A percentile compares a stretch with the other conserved stretches of the same genome.
These are phyloP conservation scores for Acridotheres tristis DNA, from an alignment of 2,797 vertebrate genomes.

Conservation along the genomic window DNA sequence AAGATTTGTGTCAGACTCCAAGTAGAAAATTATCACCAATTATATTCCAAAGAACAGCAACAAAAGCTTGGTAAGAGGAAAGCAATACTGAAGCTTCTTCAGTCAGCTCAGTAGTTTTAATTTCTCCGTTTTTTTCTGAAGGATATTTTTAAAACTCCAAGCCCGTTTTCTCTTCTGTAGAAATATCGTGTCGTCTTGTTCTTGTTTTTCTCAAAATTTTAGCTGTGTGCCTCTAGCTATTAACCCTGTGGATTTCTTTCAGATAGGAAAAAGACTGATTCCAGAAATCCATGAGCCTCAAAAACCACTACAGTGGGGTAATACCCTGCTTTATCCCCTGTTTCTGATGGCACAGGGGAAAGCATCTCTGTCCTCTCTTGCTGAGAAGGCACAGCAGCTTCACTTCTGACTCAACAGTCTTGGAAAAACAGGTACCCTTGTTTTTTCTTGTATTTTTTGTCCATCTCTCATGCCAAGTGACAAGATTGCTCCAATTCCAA, in stretches of 20 bases:
- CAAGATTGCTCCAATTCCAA: neutral
- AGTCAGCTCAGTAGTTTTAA: conserved; percentile 5
- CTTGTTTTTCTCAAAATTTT: neutral
- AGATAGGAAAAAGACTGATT: neutral
- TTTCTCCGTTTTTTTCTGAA: neutral
- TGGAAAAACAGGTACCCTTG: neutral
- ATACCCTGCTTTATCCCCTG: neutral
- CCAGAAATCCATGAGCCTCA: neutral
- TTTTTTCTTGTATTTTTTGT: neutral
- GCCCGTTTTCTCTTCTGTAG: neutral
- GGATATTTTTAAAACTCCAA: neutral
- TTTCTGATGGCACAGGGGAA: neutral
- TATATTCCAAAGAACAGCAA: conserved; percentile 16
- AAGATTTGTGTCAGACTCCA: conserved; percentile 23
- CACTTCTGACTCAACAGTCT: neutral
- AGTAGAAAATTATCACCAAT: conserved; percentile 27
- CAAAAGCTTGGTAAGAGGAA: conserved; percentile 9
- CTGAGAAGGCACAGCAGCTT: neutral
- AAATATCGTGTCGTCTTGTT: neutral
- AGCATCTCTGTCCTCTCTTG: neutral
- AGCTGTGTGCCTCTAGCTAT: neutral
- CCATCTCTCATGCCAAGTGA: neutral
- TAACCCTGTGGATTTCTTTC: neutral
- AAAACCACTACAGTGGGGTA: neutral
- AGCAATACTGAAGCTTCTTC: neutral